These are phyloP conservation scores for Conistra vaccinii DNA, from an alignment of 2,888 invertebrate species.

Conservation along the genomic window DNA sequence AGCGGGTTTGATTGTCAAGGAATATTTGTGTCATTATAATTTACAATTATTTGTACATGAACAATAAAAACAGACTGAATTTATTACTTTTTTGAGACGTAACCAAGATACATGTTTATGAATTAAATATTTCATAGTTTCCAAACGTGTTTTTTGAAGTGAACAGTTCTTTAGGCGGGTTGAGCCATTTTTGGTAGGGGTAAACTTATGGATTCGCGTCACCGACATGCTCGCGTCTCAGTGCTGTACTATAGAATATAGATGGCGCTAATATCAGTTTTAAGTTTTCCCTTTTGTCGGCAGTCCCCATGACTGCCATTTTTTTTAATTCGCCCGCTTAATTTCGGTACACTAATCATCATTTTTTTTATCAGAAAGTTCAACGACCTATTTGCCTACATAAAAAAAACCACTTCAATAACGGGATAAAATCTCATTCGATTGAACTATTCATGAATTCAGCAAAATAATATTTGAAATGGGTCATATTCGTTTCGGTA, in stretches of 20 bases:
- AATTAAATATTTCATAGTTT: background rate
- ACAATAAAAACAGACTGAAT: background rate
- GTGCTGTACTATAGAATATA: too few species aligned
- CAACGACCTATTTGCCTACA: background rate
- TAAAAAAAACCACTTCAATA: conserved; percentile 18
- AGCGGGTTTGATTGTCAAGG: conserved; percentile 26
- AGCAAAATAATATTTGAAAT: conserved; percentile 61
- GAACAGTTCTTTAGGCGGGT: too few species aligned
- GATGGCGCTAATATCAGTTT: too few species aligned
- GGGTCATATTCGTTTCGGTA: conserved; percentile 50
- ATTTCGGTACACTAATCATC: background rate
- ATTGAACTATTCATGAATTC: conserved; percentile 52
- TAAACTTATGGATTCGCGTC: too few species aligned
- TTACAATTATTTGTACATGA: too few species aligned
- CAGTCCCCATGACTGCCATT: too few species aligned
- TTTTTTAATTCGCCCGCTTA: background rate
- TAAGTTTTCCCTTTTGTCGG: too few species aligned
- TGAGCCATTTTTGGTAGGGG: too few species aligned
- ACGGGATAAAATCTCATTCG: conserved; percentile 32
- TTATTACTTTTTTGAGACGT: background rate
- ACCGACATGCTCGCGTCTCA: too few species aligned
- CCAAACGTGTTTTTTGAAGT: background rate
- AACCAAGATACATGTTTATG: background rate
- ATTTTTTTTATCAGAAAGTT: background rate
- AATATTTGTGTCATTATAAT: background rate